Conservation (phyloP, 2,113 vertebrate species). For the Todiramphus saurophagus region DNA sequence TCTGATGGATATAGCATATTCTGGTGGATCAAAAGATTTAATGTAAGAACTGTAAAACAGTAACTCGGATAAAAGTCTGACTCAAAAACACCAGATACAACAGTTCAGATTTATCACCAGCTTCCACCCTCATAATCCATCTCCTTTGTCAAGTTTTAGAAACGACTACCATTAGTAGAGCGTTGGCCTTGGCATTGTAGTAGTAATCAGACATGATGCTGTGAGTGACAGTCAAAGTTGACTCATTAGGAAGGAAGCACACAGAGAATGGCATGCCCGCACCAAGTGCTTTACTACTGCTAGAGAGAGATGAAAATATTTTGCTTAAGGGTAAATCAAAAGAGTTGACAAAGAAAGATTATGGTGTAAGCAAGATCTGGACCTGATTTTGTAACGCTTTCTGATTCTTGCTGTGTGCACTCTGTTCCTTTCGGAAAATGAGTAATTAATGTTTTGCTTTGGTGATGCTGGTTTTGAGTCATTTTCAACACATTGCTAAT, state of each 20-base stretch:
- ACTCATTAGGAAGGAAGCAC: neutral
- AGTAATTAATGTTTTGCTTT: neutral
- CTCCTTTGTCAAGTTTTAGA: neutral
- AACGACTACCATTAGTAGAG: neutral
- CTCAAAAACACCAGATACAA: neutral
- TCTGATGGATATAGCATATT: conserved; percentile 16
- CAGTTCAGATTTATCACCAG: neutral
- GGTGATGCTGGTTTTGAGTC: neutral
- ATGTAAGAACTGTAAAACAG: neutral
- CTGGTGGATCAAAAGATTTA: conserved; percentile 34
- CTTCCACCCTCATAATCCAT: neutral
- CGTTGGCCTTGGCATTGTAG: neutral
- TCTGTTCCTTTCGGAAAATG: neutral
- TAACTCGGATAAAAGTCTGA: conserved; percentile 6
- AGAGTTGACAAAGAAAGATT: neutral
- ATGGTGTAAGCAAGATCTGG: neutral
- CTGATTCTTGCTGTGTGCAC: neutral
- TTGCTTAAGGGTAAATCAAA: neutral
- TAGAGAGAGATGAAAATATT: neutral
- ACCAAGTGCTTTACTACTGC: neutral
- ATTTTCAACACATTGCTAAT: neutral
- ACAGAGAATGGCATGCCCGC: neutral
- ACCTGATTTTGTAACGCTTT: neutral
- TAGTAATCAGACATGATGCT: neutral
- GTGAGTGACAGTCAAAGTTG: neutral